Base-by-base conservation (phyloP, 2,797 vertebrate species). In the Streptopelia turtur region DNA sequence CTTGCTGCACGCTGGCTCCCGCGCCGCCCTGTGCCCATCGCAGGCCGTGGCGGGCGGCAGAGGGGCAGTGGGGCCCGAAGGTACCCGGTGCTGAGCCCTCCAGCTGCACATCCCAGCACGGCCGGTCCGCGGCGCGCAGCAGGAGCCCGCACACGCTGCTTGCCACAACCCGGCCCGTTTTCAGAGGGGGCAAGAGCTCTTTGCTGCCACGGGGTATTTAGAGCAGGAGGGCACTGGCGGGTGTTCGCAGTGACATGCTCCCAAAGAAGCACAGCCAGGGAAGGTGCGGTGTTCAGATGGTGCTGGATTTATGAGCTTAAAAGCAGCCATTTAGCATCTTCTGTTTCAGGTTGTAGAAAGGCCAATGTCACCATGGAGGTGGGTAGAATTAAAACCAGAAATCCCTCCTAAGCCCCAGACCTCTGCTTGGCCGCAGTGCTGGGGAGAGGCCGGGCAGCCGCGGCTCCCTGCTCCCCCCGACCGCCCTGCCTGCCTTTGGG, bases 341-440 rank as follows among this genome's bases (percentile, higher is more conserved):
- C 65, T 93, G 37, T 93, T 95, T 87, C 72, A 61, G 91, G 95
- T 93, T 94, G 91, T 90, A 83, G 89, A 92, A 93, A 93, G 94
- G 93, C 92, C 96, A 95, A 94, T 95, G 96, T 89, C 90, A 85
- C 87, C 69, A 8, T 59, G 92, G 92, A 93, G 94, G 94, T 95
- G 90, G 89, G 71, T 39, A 92, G 92, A 95, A 87, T 83, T 96
- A 94, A 95, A 96, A 39, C 59, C 89, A 87, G 84, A 94, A 95
- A 95, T 95, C 94, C 87, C 69, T 85, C 41, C 89, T 95, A 95
- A 95, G 93, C 96, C 85, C 65, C 79, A 83, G 71, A 35, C 13
- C 87, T 89, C 85, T 89, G 60, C 81, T 88, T 5, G 1, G 1
- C 30, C 20, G 80, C 66, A 57, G 53, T 4, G 35, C 60, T 39